Conservation (phyloP, 1,140 invertebrate genomes). For the Apis dorsata region DNA sequence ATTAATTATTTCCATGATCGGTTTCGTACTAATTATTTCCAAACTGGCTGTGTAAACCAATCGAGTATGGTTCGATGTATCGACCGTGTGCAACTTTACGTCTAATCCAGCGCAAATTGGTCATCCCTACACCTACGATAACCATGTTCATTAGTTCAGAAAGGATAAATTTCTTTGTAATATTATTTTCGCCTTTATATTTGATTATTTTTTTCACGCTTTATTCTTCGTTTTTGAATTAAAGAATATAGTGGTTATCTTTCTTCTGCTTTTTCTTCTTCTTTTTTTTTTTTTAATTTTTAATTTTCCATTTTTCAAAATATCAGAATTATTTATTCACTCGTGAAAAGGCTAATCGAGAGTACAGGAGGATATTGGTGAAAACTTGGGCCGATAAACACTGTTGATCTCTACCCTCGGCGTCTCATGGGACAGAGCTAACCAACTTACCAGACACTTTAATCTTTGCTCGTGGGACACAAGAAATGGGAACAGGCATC, state of each 20-base stretch:
- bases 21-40: constrained; percentile 14
- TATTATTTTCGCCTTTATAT: neutral
- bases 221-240: too few species aligned
- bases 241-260: too few species aligned
- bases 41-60: constrained; percentile 4
- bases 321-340: too few species aligned
- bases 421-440: neutral
- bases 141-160: neutral
- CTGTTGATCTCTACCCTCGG: neutral
- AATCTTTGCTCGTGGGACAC: neutral
- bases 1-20: constrained; percentile 16
- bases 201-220: too few species aligned
- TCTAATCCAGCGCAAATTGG: constrained; percentile 11
- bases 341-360: neutral
- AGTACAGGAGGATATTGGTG: neutral
- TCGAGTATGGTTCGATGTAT: neutral
- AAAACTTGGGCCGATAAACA: neutral
- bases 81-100: constrained; percentile 1
- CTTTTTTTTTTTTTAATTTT: too few species aligned
- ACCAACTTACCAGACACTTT: neutral
- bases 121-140: neutral
- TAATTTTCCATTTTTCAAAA: too few species aligned
- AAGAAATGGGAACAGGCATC: constrained; percentile 15
- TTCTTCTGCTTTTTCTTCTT: too few species aligned
- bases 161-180: too few species aligned